Evolutionary conservation across 2,113 vertebrate species (phyloP).

Genomic region (Bucco capensis): DNA sequence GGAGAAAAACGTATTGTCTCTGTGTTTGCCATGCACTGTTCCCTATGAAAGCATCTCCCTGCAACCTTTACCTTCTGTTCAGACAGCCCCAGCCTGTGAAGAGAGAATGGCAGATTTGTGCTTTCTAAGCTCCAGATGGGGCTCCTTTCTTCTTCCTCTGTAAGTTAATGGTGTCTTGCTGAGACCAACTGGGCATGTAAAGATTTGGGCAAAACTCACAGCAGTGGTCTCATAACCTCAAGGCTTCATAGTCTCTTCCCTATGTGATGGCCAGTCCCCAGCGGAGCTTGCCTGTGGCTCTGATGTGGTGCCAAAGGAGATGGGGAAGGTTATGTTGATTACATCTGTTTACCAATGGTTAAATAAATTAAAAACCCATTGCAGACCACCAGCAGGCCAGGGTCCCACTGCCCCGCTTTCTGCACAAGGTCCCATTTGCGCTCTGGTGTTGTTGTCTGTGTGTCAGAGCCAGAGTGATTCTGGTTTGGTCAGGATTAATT

Average conservation of each 20-base stretch:
- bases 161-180: slow-evolving; percentile 85
- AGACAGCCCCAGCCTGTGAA: slow-evolving; percentile 40
- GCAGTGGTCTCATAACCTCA: slow-evolving; percentile 73
- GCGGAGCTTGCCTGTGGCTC: slow-evolving; percentile 55
- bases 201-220: slow-evolving; percentile 83
- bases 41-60: slow-evolving; percentile 61
- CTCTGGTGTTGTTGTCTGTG: not conserved
- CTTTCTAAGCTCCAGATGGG: slow-evolving; percentile 72
- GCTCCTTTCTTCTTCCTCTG: slow-evolving; percentile 65
- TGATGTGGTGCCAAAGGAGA: slow-evolving; percentile 54
- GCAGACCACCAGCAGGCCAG: slow-evolving; percentile 77
- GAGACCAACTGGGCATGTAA: slow-evolving; percentile 90
- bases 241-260: slow-evolving; percentile 55
- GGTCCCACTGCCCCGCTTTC: not conserved
- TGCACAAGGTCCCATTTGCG: not conserved
- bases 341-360: slow-evolving; percentile 86
- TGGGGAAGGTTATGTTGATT: slow-evolving; percentile 73
- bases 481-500: not conserved
- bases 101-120: slow-evolving; percentile 66
- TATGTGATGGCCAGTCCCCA: slow-evolving; percentile 15
- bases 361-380: slow-evolving; percentile 82
- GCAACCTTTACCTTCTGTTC: slow-evolving; percentile 62
- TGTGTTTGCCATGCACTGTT: slow-evolving; percentile 53
- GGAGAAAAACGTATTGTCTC: not conserved
- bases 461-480: not conserved